Conservation (phyloP, 2,888 invertebrate genomes). For the Mesorhabditis spiculigera region DNA sequence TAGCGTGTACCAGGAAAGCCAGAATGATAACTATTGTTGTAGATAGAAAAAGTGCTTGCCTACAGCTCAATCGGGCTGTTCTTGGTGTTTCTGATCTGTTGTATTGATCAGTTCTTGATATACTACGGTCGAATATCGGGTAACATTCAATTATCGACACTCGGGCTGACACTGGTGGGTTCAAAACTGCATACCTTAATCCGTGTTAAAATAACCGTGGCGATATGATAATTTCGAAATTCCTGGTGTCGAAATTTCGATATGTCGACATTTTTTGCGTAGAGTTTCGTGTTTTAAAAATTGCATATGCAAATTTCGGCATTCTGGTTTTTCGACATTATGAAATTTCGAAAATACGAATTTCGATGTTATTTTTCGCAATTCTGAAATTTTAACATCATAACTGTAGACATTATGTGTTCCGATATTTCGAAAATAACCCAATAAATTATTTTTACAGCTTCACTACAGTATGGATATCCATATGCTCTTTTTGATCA, state of each 20-base stretch:
- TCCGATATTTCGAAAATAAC: no score
- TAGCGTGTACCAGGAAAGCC: background rate
- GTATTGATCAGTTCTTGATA: background rate
- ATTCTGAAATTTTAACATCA: background rate
- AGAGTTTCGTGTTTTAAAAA: no score
- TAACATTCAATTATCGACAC: background rate
- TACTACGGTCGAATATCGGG: background rate
- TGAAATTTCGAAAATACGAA: no score
- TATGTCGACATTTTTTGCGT: no score
- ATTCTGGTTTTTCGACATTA: no score
- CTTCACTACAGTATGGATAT: constrained; percentile 2
- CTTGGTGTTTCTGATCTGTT: background rate
- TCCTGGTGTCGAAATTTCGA: no score
- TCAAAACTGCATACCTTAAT: no score
- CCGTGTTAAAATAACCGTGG: no score
- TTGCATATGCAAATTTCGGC: background rate
- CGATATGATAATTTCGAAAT: no score
- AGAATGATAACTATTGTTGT: background rate
- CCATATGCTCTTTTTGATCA: background rate
- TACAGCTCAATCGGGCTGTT: background rate
- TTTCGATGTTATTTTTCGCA: no score
- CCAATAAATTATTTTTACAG: background rate
- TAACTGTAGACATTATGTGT: no score
- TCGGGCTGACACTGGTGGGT: background rate
- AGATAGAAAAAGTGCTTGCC: background rate